Evolutionary conservation across 2,113 vertebrate genomes (phyloP).

Genomic region (Nicator chloris): DNA sequence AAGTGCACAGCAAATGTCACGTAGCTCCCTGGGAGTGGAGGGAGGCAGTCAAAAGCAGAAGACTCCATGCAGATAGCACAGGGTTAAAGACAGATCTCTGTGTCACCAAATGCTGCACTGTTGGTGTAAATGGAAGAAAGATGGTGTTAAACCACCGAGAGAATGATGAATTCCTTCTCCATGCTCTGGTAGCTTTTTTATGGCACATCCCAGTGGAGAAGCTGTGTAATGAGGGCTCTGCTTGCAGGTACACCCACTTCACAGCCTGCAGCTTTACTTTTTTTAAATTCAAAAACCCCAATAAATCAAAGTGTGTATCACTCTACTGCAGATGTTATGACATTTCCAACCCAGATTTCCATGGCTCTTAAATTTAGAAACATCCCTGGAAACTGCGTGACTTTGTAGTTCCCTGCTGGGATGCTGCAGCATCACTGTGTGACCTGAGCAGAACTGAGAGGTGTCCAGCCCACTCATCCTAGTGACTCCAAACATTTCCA

Average conservation of each 20-base stretch:
- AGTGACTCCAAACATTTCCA: background rate
- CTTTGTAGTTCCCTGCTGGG: background rate
- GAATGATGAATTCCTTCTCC: background rate
- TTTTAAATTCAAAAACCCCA: background rate
- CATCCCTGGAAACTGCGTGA: background rate
- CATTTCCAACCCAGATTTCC: background rate
- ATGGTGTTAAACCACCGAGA: background rate
- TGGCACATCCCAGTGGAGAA: background rate
- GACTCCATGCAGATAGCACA: background rate
- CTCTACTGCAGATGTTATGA: background rate
- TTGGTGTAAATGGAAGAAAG: background rate
- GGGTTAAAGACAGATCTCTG: too few relatives aligned
- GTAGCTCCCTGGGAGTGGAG: background rate
- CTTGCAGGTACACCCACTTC: background rate
- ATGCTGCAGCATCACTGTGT: background rate
- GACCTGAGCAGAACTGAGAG: background rate
- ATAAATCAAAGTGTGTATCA: background rate
- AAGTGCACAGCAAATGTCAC: background rate
- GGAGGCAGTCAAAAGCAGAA: background rate
- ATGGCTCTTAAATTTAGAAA: background rate
- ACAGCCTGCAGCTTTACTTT: background rate
- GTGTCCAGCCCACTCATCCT: background rate
- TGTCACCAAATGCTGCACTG: background rate
- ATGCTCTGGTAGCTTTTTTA: background rate
- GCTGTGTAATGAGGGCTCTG: fast-evolving